Percentiles rank a stretch among this genome's conserved stretches.
phyloP scores from a whole-genome alignment of 1,140 invertebrate genomes.

The Sarcophaga bullata region DNA sequence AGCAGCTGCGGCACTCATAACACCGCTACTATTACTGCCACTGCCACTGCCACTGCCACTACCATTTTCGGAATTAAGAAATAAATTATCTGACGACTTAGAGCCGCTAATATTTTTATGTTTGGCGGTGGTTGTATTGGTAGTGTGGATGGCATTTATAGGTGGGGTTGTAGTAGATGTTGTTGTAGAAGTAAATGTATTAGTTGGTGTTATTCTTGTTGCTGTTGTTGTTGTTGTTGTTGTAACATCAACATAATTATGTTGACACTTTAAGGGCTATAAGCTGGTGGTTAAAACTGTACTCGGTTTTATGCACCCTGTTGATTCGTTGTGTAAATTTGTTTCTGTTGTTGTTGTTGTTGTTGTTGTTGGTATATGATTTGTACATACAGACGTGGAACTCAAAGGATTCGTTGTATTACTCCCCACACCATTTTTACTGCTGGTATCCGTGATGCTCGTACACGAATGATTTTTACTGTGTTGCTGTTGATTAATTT shows the following conservation, averaged over 20 bases:
- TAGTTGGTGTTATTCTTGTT: neutral
- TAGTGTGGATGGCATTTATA: slow-evolving; percentile 46
- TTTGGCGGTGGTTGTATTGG: neutral
- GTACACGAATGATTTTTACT: slow-evolving; percentile 46
- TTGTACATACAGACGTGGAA: neutral
- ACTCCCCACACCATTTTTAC: neutral
- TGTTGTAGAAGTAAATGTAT: neutral
- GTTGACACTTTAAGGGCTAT: slow-evolving; percentile 20
- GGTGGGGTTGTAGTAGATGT: slow-evolving; percentile 29
- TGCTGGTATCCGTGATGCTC: slow-evolving; percentile 28
- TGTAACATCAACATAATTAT: slow-evolving; percentile 38
- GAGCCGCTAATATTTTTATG: neutral
- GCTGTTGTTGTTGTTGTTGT: slow-evolving; percentile 40
- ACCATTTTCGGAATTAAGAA: neutral
- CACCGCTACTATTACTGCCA: slow-evolving; percentile 23
- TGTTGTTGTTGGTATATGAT: slow-evolving; percentile 37
- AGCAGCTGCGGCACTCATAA: neutral
- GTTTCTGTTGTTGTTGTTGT: neutral
- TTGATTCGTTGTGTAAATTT: slow-evolving; percentile 19
- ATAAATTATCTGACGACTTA: slow-evolving; percentile 28
- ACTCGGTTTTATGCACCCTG: slow-evolving; percentile 17
- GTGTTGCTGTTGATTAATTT: slow-evolving; percentile 63
- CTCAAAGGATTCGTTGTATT: neutral
- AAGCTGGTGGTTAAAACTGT: slow-evolving; percentile 25
- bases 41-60: slow-evolving; percentile 52